Evolutionary conservation across 2,888 invertebrate species (phyloP).

Genomic region (Hesperia comma): DNA sequence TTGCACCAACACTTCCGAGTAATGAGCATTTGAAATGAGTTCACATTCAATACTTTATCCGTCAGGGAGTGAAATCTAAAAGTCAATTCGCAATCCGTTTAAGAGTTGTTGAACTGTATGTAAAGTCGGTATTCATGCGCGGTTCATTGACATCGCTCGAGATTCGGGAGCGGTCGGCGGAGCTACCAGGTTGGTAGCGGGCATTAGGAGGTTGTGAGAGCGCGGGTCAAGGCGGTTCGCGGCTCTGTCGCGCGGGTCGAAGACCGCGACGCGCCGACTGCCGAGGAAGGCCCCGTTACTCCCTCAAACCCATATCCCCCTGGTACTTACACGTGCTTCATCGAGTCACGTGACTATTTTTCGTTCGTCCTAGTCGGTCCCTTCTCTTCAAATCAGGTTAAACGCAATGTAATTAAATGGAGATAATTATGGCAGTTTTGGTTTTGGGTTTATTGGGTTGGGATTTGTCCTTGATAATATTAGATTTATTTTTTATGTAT

Average conservation of each 20-base stretch:
- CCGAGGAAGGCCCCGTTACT: constrained; percentile 72
- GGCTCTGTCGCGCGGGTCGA: constrained; percentile 59
- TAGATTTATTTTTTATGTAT: too few species aligned
- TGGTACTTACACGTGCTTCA: constrained; percentile 44
- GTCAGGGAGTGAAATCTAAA: constrained; percentile 21
- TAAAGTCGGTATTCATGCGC: constrained; percentile 33
- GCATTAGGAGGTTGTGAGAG: constrained; percentile 63
- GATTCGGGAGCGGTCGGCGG: constrained; percentile 49
- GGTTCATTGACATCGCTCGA: constrained; percentile 35
- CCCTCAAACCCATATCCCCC: constrained; percentile 58
- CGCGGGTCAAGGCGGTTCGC: constrained; percentile 72
- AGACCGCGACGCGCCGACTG: constrained; percentile 61
- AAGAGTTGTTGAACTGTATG: constrained; percentile 32
- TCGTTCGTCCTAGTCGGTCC: neutral
- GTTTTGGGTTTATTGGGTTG: too few species aligned
- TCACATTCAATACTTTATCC: constrained; percentile 28
- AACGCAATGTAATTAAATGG: neutral
- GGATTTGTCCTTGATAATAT: too few species aligned
- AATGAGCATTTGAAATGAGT: constrained; percentile 26
- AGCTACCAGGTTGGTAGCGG: constrained; percentile 63
- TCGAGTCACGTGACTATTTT: constrained; percentile 11
- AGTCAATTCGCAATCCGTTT: constrained; percentile 34
- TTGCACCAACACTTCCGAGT: constrained; percentile 15
- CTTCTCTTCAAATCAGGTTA: neutral
- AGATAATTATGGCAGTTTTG: too few species aligned